phyloP scores from a whole-genome alignment of 2,888 invertebrate species.

The Pantelozetes paolii region DNA sequence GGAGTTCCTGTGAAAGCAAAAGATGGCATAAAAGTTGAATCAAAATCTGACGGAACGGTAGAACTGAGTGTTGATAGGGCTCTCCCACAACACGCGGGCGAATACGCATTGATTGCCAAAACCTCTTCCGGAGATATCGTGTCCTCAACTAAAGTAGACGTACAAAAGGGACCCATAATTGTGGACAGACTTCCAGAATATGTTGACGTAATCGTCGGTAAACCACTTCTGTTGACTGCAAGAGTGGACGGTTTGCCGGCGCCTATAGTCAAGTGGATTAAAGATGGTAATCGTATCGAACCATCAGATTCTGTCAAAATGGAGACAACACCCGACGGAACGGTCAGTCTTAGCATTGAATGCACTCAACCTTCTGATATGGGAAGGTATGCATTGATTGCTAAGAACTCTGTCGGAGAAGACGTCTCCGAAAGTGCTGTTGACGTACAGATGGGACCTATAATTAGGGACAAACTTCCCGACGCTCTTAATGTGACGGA shows the following conservation, averaged over 20 bases:
- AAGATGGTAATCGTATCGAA: conserved; percentile 31
- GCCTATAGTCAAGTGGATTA: conserved; percentile 43
- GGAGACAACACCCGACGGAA: conserved; percentile 43
- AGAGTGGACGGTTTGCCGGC: conserved; percentile 70
- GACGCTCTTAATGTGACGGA: conserved; percentile 42
- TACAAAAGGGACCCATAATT: conserved; percentile 57
- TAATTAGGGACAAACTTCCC: conserved; percentile 42
- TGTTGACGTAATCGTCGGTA: conserved; percentile 65
- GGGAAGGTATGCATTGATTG: conserved; percentile 52
- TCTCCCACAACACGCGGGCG: conserved; percentile 55
- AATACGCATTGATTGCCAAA: conserved; percentile 52
- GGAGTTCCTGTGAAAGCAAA: conserved; percentile 20
- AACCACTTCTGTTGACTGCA: conserved; percentile 70
- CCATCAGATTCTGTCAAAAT: conserved; percentile 15
- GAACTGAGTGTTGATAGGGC: conserved; percentile 54
- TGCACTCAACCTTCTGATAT: conserved; percentile 50
- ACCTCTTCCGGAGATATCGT: conserved; percentile 70
- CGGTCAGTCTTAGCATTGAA: conserved; percentile 50
- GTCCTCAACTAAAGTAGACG: conserved; percentile 25
- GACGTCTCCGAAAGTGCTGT: conserved; percentile 27
- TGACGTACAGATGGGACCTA: conserved; percentile 35
- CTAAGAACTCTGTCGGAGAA: conserved; percentile 49
- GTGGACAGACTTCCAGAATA: conserved; percentile 45
- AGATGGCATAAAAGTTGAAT: conserved; percentile 30
- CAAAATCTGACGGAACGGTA: conserved; percentile 9